Base-by-base conservation (phyloP, 2,888 invertebrate genomes). In the Maniola hyperantus region DNA sequence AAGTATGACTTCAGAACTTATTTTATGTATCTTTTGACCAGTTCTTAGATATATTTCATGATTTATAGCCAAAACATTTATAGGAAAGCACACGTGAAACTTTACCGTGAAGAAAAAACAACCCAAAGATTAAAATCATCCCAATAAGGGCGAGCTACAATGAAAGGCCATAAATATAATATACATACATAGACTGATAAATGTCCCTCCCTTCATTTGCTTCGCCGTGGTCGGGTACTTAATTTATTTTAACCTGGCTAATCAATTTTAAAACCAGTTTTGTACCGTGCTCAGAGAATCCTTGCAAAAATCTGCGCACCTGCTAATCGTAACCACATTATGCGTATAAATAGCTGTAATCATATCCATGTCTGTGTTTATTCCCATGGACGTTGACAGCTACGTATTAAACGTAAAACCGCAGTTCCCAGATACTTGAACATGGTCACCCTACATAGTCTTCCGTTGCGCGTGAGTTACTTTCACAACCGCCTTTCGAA, bases 401-500 rank as follows among this genome's bases (percentile, higher is more conserved):
- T 64, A 54, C 64, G 63, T 50, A 53, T 54, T 58, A 55, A 51
- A 57, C 55, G 44, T 62, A 50, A 70, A 71, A 76, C 76, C 75
- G 67, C 75, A 76, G 70, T 72, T 74, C 72, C 69, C 76, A 75
- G 73, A 69, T 66, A 67, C 65, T 55, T 60, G 71, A 72, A 74
- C 73, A 73, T 83, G 80, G 85, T 68, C 79, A 82, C 80, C 80
- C 81, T 81, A 82, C 80, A 76, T 77, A 69, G 71, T 75, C 73
- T 73, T 80, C 76, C 80, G 80, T 72, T 72, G 79, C 80, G 79
- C 82, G 69, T 73, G 79, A 78, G 72, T 79, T 73, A 77, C 88
- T 88, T 88, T 88, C 88, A 80, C 83, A 80, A 79, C 79, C 77
- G 77, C 83, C 77, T 84, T 83, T 83, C 83, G 77, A 77, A 79